Evolutionary conservation across 2,113 vertebrate species (phyloP), one percentile per base, ranked within the genome.

Genomic region (Amia ocellicauda): DNA sequence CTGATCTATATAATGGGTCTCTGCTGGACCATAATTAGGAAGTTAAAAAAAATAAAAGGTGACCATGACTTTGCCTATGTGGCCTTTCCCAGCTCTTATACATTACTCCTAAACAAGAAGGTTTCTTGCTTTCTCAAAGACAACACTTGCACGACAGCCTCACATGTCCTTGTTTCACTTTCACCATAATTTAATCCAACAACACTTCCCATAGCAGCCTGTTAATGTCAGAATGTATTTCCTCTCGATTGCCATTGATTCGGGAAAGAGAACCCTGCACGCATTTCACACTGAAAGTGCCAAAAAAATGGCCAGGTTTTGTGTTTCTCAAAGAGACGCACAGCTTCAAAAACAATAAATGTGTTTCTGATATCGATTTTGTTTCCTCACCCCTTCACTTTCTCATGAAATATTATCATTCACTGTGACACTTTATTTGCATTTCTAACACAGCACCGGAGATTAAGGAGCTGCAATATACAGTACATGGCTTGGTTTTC

Each of bases 171-270:
- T 11, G 11, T 36, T 36, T 36, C 76, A 78, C 80, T 70, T 69
- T 70, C 80, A 80, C 71, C 73, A 75, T 81, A 81, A 86, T 88
- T 84, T 89, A 85, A 88, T 89, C 86, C 85, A 85, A 85, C 82
- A 88, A 86, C 80, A 89, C 87, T 90, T 89, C 86, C 88, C 85
- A 86, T 83, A 72, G 87, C 88, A 86, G 83, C 82, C 86, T 87
- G 84, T 88, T 86, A 88, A 87, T 81, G 84, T 90, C 88, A 88
- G 70, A 78, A 72, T 80, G 67, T 80, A 89, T 88, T 90, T 90
- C 83, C 84, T 88, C 79, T 69, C 27, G 50, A 57, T 76, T 83
- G 74, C 72, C 81, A 16, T 67, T 81, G 81, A 88, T 82, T 85
- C 83, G 86, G 78, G 84, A 86, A 85, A 76, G 80, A 82, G 80